phyloP scores from a whole-genome alignment of 2,797 vertebrate genomes.

The Notolabrus celidotus region DNA sequence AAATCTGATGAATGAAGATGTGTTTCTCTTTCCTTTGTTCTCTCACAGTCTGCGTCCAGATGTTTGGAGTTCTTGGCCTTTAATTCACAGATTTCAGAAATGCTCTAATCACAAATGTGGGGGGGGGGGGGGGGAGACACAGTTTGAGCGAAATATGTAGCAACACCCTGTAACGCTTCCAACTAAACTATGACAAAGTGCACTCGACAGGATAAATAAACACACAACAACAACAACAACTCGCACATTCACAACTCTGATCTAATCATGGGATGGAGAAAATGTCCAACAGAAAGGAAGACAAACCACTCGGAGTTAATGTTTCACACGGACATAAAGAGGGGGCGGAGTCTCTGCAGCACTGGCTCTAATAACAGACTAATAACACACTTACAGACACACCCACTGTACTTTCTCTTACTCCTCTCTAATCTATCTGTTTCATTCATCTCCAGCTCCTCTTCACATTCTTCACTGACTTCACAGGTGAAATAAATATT shows the following conservation, averaged over 20 bases:
- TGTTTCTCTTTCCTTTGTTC: slow-evolving; percentile 41
- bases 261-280: slow-evolving; percentile 39
- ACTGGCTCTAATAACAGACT: slow-evolving; percentile 48
- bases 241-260: slow-evolving; percentile 60
- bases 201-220: slow-evolving; percentile 70
- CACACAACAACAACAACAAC: slow-evolving; percentile 37
- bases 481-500: background rate
- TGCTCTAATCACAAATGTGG: slow-evolving; percentile 29
- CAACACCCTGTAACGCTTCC: slow-evolving; percentile 48
- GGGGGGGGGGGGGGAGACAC: too few relatives aligned
- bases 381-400: slow-evolving; percentile 52
- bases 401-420: slow-evolving; percentile 28
- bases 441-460: slow-evolving; percentile 1
- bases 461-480: slow-evolving; percentile 12
- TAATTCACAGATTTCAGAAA: slow-evolving; percentile 52
- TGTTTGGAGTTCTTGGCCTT: slow-evolving; percentile 52
- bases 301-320: slow-evolving; percentile 37
- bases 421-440: background rate
- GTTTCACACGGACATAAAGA: slow-evolving; percentile 45
- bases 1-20: slow-evolving; percentile 53
- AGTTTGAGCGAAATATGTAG: slow-evolving; percentile 31
- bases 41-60: slow-evolving; percentile 44
- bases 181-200: slow-evolving; percentile 77
- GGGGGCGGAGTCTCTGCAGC: slow-evolving; percentile 8
- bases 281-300: slow-evolving; percentile 36